Percentiles rank a stretch among this genome's conserved stretches.
Evolutionary conservation across 2,113 vertebrate genomes (phyloP).

Genomic region (Anthoscopus minutus): DNA sequence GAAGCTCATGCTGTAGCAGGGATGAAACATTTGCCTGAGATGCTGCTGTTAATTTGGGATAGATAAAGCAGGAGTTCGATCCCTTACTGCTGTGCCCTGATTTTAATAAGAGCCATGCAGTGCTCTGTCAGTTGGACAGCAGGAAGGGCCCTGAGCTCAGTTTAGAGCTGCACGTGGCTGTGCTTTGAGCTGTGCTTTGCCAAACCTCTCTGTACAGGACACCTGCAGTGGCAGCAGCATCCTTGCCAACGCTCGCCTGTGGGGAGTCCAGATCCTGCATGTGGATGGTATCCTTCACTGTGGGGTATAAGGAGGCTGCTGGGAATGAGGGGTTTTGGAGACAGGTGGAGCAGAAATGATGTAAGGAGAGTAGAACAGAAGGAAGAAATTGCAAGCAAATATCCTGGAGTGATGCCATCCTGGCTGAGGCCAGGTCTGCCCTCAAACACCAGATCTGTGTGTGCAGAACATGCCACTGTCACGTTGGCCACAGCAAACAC

Average conservation of each 20-base stretch:
- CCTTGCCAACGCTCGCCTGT: conserved; percentile 74
- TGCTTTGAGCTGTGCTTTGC: not conserved
- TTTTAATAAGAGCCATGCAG: not conserved
- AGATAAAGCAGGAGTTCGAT: not conserved
- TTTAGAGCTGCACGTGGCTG: not conserved
- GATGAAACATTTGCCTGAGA: not conserved
- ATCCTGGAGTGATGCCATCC: not conserved
- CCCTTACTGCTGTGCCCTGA: not conserved
- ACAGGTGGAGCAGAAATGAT: not conserved
- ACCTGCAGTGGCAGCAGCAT: conserved; percentile 68
- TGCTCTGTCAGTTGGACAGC: not conserved
- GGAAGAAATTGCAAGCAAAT: not conserved
- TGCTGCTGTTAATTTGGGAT: not conserved
- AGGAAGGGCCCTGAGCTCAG: not conserved
- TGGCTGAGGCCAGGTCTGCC: not conserved
- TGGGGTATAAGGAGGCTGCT: not conserved
- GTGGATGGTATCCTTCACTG: conserved; percentile 76
- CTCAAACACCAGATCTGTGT: not conserved
- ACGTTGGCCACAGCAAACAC: not conserved
- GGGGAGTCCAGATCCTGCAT: conserved; percentile 80
- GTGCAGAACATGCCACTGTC: not conserved
- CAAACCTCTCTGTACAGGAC: conserved; percentile 65
- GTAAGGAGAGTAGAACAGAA: not conserved
- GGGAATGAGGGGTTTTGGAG: not conserved
- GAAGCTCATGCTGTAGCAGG: not conserved